Conservation (phyloP, 2,888 invertebrate genomes). For the Heliconius ethilla region DNA sequence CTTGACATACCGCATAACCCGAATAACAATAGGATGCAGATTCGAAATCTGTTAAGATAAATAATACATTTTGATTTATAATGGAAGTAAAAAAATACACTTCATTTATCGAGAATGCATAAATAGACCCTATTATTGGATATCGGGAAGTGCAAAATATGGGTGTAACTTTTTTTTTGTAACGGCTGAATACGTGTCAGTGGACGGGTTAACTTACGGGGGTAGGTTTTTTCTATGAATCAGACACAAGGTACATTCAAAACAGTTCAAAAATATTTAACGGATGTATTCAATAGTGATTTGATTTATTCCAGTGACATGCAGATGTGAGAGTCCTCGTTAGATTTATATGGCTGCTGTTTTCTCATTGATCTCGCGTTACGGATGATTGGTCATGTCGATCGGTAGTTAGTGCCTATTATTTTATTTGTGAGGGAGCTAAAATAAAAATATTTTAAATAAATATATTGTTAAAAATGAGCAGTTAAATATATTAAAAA, state of each 20-base stretch:
- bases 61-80: conserved; percentile 83
- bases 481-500: too few species aligned
- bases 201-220: conserved; percentile 79
- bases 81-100: conserved; percentile 80
- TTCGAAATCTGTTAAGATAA: conserved; percentile 81
- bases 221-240: conserved; percentile 53
- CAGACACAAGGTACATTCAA: conserved; percentile 70
- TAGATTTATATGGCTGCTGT: conserved; percentile 81
- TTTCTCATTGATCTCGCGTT: conserved; percentile 73
- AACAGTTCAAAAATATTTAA: conserved; percentile 81
- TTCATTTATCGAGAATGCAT: conserved; percentile 82
- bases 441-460: conserved; percentile 16
- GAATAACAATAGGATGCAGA: conserved; percentile 82
- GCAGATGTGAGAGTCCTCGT: conserved; percentile 80
- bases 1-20: conserved; percentile 80
- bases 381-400: conserved; percentile 79
- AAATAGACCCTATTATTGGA: conserved; percentile 81
- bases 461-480: neutral
- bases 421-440: conserved; percentile 58
- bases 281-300: conserved; percentile 80
- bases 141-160: conserved; percentile 81
- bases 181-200: conserved; percentile 76
- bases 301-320: conserved; percentile 82
- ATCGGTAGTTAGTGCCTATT: conserved; percentile 76
- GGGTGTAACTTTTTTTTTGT: conserved; percentile 79